Evolutionary conservation across 2,797 vertebrate species (phyloP).

Genomic region (Liparis tanakae): DNA sequence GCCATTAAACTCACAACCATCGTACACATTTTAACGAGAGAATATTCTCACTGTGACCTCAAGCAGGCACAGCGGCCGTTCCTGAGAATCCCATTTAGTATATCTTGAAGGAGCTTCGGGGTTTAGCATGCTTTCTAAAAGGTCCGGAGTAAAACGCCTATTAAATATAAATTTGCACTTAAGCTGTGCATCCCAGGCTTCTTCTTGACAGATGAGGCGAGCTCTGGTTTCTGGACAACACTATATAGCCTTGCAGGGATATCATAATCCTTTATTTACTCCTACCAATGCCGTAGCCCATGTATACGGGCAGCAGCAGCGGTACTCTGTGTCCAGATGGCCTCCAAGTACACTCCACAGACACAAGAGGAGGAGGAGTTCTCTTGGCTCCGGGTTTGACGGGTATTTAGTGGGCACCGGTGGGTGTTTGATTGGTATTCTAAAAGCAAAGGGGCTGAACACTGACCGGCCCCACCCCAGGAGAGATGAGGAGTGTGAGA

Average conservation of each 20-base stretch:
- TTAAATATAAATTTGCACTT: constrained; percentile 44
- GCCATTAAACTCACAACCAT: not conserved
- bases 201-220: constrained; percentile 18
- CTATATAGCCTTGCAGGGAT: not conserved
- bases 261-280: constrained; percentile 44
- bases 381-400: constrained; percentile 33
- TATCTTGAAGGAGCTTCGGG: constrained; percentile 17
- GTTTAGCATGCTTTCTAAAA: constrained; percentile 20
- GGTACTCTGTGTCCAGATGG: constrained; percentile 36
- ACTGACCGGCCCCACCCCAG: constrained; percentile 27
- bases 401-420: constrained; percentile 31
- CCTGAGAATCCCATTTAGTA: constrained; percentile 29
- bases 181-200: not conserved
- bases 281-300: not conserved
- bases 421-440: constrained; percentile 58
- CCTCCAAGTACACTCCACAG: constrained; percentile 35
- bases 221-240: constrained; percentile 21
- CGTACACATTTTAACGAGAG: constrained; percentile 1
- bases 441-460: constrained; percentile 28
- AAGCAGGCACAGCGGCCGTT: constrained; percentile 3
- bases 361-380: constrained; percentile 45
- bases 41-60: constrained; percentile 1
- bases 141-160: not conserved
- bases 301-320: constrained; percentile 8
- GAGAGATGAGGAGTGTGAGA: constrained; percentile 46